Percentiles rank a stretch among this genome's conserved stretches.
Conservation (phyloP, 2,888 invertebrate genomes). For the Acronicta psi region DNA sequence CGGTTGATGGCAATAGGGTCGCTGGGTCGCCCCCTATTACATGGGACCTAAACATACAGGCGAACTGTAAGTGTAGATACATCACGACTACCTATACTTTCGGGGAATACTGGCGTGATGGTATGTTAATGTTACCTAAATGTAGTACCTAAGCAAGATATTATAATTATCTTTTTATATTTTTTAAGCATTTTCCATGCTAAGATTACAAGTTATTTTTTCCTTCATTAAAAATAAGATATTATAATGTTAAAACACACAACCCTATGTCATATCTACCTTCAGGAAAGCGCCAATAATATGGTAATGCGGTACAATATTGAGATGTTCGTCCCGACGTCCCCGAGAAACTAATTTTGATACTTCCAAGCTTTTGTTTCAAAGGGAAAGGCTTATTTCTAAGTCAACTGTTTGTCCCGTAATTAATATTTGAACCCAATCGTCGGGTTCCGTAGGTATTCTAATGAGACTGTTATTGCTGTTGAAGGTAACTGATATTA, state of each 20-base stretch:
- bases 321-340: slow-evolving; percentile 30
- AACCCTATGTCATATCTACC: slow-evolving; percentile 6
- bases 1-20: too few relatives aligned
- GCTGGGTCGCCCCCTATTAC: too few relatives aligned
- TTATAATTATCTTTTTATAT: too few relatives aligned
- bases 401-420: slow-evolving; percentile 22
- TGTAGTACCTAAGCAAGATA: too few relatives aligned
- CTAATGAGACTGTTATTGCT: neutral
- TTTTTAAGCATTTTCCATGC: too few relatives aligned
- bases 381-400: slow-evolving; percentile 29
- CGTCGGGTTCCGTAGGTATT: slow-evolving; percentile 20
- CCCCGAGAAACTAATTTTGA: slow-evolving; percentile 45
- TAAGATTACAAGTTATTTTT: too few relatives aligned
- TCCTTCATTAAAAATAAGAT: too few relatives aligned
- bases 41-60: too few relatives aligned
- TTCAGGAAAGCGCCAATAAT: slow-evolving; percentile 44
- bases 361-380: slow-evolving; percentile 38
- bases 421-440: slow-evolving; percentile 36
- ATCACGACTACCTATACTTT: too few relatives aligned
- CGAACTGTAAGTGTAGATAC: too few relatives aligned
- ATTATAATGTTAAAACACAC: slow-evolving; percentile 18
- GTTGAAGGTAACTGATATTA: neutral
- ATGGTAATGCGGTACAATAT: slow-evolving; percentile 52
- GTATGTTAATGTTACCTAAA: too few relatives aligned
- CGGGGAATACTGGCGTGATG: too few relatives aligned